A percentile compares a stretch with the other conserved stretches of the same genome.
Evolutionary conservation across 1,140 invertebrate species (phyloP).

Genomic region (Belonocnema kinseyi): DNA sequence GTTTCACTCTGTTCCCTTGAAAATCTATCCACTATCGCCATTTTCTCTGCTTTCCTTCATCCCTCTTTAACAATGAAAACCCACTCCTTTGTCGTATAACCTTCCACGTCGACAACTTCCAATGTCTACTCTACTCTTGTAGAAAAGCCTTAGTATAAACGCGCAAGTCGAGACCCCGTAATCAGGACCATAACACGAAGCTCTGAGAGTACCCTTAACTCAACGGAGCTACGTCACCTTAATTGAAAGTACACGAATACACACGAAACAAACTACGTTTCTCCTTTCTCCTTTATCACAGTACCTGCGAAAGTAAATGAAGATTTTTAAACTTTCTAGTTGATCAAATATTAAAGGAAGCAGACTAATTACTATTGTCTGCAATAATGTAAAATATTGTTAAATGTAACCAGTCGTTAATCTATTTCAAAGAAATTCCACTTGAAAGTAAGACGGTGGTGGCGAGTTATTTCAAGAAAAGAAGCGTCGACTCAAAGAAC

Average conservation of each 20-base stretch:
- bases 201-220: constrained; percentile 48
- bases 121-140: not conserved
- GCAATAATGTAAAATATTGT: no score
- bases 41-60: constrained; percentile 15
- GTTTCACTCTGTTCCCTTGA: constrained; percentile 4
- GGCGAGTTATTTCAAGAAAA: no score
- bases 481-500: no score
- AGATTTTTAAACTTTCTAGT: no score
- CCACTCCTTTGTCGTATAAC: constrained; percentile 24
- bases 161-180: constrained; percentile 50
- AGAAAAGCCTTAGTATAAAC: constrained; percentile 42
- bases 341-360: no score
- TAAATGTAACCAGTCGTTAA: no score
- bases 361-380: no score
- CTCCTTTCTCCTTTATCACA: no score
- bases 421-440: no score
- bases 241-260: constrained; percentile 60
- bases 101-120: not conserved
- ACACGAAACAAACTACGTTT: not conserved
- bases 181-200: constrained; percentile 47
- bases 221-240: constrained; percentile 49
- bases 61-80: constrained; percentile 33
- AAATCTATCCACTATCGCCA: not conserved
- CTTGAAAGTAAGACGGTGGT: no score
- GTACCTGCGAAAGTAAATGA: no score